Base-by-base conservation (phyloP, 2,113 vertebrate genomes). In the Empidonax traillii region DNA sequence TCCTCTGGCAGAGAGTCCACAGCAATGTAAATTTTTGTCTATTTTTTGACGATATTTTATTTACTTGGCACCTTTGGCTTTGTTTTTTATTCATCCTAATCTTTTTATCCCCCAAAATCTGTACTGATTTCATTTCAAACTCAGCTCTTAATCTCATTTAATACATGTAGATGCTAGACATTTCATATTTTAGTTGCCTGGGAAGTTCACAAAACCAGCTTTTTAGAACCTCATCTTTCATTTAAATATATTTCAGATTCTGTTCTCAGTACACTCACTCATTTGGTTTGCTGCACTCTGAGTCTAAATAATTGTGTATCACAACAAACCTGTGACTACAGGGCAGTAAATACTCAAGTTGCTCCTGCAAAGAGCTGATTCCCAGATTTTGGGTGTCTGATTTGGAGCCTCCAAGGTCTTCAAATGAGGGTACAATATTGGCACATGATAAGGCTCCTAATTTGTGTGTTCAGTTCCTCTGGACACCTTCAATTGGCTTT, bases 71-170 rank as follows among this genome's bases (percentile, higher is more conserved):
- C 61, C 53, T 80, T 85, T 68, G 23, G 25, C 52, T 85, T 93
- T 91, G 67, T 84, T 92, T 95, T 93, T 75, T 63, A 65, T 95
- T 84, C 52, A 81, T 74, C 56, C 74, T 93, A 93, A 90, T 90
- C 61, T 71, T 81, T 94, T 94, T 83, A 94, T 91, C 51, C 84
- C 77, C 67, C 49, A 33, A 74, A 95, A 93, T 68, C 75, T 44
- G 8, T 67, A 80, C 43, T 65, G 78, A 88, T 93, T 78, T 76
- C 24, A 58, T 61, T 90, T 84, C 92, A 88, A 74, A 86, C 79
- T 80, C 76, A 72, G 53, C 47, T 89, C 76, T 89, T 96, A 78
- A 90, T 91, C 85, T 85, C 78, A 74, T 66, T 71, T 79, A 94
- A 92, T 82, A 83, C 87, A 86, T 27, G 33, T 47, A 81, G 47